Base-by-base conservation (phyloP, 2,797 vertebrate species). In the Diglossa cyanea region DNA sequence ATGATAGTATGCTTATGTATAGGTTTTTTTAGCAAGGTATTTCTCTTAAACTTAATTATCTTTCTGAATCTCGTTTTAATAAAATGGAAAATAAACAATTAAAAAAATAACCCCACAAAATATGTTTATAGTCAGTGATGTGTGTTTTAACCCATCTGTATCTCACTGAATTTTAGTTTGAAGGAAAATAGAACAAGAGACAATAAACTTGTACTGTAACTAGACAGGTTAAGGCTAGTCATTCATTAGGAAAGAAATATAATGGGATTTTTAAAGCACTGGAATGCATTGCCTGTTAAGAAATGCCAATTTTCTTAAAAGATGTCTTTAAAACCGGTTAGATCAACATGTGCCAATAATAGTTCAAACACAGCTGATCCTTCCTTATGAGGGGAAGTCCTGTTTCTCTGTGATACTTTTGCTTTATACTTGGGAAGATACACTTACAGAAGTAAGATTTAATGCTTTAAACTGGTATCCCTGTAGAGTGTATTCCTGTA, bases 1-100 rank as follows among this genome's bases (percentile, higher is more conserved):
- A 11, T 1, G 0, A 10, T 9, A 31, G 1, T 21, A 16, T 51
- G 6, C 17, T 77, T 58, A 28, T 51, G 40, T 5, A 18, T 6
- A 18, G 4, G 19, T 35, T 39, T 75, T 67, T 37, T 44, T 63
- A 37, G 8, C 42, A 80, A 53, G 15, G 0, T 78, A 16, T 45
- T 82, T 45, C 5, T 76, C 51, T 30, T 85, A 60, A 76, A 45
- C 9, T 51, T 87, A 82, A 53, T 44, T 2, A 33, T 30, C 19
- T 45, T 23, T 39, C 24, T 71, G 20, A 85, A 55, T 63, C 5
- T 42, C 12, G 19, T 20, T 51, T 35, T 37, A 58, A 47, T 8
- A 50, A 48, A 55, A n/a, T 13, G 11, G 3, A 24, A 54, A 39
- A 25, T 11, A 55, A 42, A 39, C 7, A 14, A 17, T 8, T 33